Evolutionary conservation across 1,140 invertebrate species (phyloP).

Genomic region (Luehdorfia chinensis): DNA sequence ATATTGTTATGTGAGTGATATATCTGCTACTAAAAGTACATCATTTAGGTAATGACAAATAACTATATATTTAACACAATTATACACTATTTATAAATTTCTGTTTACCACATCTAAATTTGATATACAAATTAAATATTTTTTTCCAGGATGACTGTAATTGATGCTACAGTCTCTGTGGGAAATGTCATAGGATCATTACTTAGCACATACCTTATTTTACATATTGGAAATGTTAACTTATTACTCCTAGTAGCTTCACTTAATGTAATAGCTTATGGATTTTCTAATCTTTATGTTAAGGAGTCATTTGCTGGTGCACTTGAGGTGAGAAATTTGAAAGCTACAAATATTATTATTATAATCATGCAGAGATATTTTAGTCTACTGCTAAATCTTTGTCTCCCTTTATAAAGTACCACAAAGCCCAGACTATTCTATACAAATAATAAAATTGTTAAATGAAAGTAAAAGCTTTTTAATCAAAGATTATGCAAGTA

Average conservation of each 20-base stretch:
- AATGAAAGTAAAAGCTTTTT: too few relatives aligned
- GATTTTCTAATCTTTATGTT: slow-evolving; percentile 48
- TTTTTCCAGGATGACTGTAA: slow-evolving; percentile 79
- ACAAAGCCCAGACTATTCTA: too few relatives aligned
- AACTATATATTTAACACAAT: too few relatives aligned
- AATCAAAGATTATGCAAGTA: too few relatives aligned
- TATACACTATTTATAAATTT: too few relatives aligned
- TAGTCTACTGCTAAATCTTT: too few relatives aligned
- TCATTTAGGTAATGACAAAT: slow-evolving; percentile 55
- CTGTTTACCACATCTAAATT: too few relatives aligned
- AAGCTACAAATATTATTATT: too few relatives aligned
- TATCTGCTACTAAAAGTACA: slow-evolving; percentile 75
- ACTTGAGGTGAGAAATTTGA: slow-evolving; percentile 36
- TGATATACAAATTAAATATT: too few relatives aligned
- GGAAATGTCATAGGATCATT: slow-evolving; percentile 79
- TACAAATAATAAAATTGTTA: too few relatives aligned
- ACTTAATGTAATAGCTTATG: slow-evolving; percentile 45
- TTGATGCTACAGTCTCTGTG: slow-evolving; percentile 77
- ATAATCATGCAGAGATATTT: too few relatives aligned
- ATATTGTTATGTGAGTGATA: slow-evolving; percentile 81
- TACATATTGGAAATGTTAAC: slow-evolving; percentile 68
- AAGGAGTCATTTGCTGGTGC: slow-evolving; percentile 53
- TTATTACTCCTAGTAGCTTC: slow-evolving; percentile 44
- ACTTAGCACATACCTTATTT: slow-evolving; percentile 75
- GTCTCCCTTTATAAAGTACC: too few relatives aligned